Conservation (phyloP, 2,113 vertebrate species). For the Bungarus multicinctus region DNA sequence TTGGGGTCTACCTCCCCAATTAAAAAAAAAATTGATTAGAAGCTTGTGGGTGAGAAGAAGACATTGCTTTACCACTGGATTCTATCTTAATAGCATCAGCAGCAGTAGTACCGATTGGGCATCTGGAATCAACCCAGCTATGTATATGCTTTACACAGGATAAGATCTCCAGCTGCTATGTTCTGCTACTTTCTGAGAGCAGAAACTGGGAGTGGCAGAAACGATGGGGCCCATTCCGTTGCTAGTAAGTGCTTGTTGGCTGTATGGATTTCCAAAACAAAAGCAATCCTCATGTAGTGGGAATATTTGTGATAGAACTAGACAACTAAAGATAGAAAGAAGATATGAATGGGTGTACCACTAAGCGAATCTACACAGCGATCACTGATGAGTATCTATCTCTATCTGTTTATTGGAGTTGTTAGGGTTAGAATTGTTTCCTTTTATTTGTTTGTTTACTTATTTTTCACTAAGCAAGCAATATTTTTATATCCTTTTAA, state of each 20-base stretch:
- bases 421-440: background rate
- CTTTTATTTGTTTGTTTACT: background rate
- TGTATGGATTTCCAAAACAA: background rate
- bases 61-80: background rate
- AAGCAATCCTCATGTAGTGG: background rate
- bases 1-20: background rate
- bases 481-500: background rate
- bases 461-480: background rate
- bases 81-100: background rate
- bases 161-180: background rate
- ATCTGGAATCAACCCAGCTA: background rate
- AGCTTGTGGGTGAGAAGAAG: background rate
- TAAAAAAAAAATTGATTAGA: background rate
- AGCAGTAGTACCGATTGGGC: background rate
- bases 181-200: background rate
- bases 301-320: background rate
- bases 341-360: background rate
- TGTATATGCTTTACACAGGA: background rate
- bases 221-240: background rate
- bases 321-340: background rate
- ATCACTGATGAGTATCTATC: background rate
- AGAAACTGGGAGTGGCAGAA: background rate
- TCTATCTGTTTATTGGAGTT: background rate
- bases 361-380: background rate
- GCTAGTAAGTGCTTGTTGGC: background rate